phyloP scores from a whole-genome alignment of 2,113 vertebrate species.

The Struthio camelus region DNA sequence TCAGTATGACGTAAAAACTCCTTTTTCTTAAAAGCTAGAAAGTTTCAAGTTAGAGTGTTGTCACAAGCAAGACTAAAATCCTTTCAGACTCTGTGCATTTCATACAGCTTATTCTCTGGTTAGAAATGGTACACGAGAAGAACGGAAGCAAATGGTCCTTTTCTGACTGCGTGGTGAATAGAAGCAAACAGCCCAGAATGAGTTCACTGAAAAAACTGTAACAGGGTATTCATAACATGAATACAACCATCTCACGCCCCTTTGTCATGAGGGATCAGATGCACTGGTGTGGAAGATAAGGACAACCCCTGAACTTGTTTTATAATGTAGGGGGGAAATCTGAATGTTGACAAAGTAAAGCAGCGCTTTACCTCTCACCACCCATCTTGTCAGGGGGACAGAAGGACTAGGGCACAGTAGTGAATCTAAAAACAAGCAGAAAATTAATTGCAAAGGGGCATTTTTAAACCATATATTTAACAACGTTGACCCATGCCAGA shows the following conservation, averaged over 20 bases:
- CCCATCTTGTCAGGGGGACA: background rate
- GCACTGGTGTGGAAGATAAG: conserved; percentile 20
- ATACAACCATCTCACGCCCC: conserved; percentile 20
- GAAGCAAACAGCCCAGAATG: conserved; percentile 15
- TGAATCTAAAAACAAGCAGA: conserved; percentile 4
- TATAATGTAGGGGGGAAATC: conserved; percentile 28
- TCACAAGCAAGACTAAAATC: conserved; percentile 22
- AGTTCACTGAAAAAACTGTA: conserved; percentile 20
- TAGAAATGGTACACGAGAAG: background rate
- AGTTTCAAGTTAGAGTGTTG: background rate
- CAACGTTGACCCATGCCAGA: conserved; percentile 10
- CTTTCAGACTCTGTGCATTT: background rate
- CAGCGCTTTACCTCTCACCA: background rate
- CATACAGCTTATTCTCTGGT: background rate
- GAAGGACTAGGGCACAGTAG: background rate
- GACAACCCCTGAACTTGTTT: conserved; percentile 28
- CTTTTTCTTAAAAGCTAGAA: background rate
- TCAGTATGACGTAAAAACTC: background rate
- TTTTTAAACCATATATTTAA: conserved; percentile 35
- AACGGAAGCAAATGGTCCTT: conserved; percentile 43
- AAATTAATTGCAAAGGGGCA: conserved; percentile 12
- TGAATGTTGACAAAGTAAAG: background rate
- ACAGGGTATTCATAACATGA: conserved; percentile 52
- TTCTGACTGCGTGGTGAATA: conserved; percentile 34
- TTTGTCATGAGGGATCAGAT: conserved; percentile 39